A percentile compares a stretch with the other conserved stretches of the same genome.
phyloP scores from a whole-genome alignment of 2,113 vertebrate genomes.

The Mungos mungo region DNA sequence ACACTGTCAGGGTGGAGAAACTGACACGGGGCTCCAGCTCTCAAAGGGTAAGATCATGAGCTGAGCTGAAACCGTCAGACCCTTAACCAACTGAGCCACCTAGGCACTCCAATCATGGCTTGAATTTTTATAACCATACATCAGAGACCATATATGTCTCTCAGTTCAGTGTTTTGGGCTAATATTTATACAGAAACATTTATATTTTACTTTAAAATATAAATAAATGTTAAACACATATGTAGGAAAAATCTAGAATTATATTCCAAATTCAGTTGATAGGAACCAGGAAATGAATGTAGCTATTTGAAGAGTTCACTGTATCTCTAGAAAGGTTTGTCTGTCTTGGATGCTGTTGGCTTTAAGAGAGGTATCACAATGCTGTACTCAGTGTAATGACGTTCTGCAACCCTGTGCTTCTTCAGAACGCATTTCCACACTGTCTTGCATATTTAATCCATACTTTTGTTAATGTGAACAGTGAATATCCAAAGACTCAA shows the following conservation, averaged over 20 bases:
- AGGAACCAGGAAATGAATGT: not conserved
- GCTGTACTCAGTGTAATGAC: not conserved
- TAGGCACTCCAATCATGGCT: not conserved
- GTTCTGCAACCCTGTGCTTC: not conserved
- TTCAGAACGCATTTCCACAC: not conserved
- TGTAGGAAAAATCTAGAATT: not conserved
- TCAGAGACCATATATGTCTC: not conserved
- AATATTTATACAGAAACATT: not conserved
- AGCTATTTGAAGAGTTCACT: not conserved
- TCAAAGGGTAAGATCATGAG: too few species aligned
- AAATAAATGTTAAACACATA: not conserved
- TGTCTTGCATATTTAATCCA: not conserved
- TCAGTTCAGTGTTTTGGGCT: not conserved
- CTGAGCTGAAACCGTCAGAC: too few species aligned
- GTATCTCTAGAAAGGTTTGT: not conserved
- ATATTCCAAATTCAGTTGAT: not conserved
- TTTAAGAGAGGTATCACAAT: not conserved
- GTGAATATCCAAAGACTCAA: not conserved
- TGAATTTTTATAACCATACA: not conserved
- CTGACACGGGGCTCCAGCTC: too few species aligned
- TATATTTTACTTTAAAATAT: not conserved
- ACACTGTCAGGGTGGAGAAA: too few species aligned
- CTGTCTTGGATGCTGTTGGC: not conserved
- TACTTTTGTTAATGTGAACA: not conserved
- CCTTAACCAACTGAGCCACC: too few species aligned